These are phyloP conservation scores for Crocidura indochinensis DNA, from an alignment of 2,797 vertebrate species.

Conservation along the genomic window DNA sequence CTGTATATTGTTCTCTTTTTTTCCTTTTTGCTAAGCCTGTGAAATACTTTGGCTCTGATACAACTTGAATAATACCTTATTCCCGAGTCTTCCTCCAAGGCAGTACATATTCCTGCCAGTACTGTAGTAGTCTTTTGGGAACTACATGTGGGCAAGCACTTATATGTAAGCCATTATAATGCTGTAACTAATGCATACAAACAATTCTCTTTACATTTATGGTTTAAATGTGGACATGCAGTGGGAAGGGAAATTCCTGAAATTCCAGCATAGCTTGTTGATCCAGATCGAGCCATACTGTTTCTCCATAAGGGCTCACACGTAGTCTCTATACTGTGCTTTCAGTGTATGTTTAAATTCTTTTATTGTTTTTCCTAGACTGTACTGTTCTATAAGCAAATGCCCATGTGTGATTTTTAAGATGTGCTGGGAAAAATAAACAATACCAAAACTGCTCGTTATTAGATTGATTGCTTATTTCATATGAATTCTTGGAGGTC, in stretches of 20 bases:
- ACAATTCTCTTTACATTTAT: conserved; percentile 58
- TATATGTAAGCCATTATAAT: conserved; percentile 82
- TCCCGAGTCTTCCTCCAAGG: conserved; percentile 84
- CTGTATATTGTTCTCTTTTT: conserved; percentile 30
- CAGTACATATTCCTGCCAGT: conserved; percentile 73
- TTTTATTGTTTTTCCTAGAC: conserved; percentile 78
- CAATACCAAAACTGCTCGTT: conserved; percentile 73
- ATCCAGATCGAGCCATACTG: conserved; percentile 73
- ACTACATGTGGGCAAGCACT: conserved; percentile 76
- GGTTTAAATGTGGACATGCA: conserved; percentile 61
- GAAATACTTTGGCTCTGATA: conserved; percentile 81
- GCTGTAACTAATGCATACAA: conserved; percentile 78
- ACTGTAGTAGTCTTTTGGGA: conserved; percentile 81
- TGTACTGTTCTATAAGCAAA: conserved; percentile 82
- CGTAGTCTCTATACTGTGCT: conserved; percentile 67
- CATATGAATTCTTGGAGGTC: conserved; percentile 4
- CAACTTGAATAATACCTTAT: conserved; percentile 83
- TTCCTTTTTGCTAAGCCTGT: conserved; percentile 76
- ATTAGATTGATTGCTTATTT: conserved; percentile 74
- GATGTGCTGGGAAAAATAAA: conserved; percentile 83
- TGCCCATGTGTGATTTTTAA: conserved; percentile 83
- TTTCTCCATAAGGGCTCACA: conserved; percentile 80
- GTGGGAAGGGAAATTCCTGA: conserved; percentile 59
- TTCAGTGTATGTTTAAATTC: conserved; percentile 70
- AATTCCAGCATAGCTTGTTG: conserved; percentile 43